Percentiles rank a stretch among this genome's conserved stretches.
These are phyloP conservation scores for Caranx melampygus DNA, from an alignment of 2,113 vertebrate genomes.

Conservation along the genomic window DNA sequence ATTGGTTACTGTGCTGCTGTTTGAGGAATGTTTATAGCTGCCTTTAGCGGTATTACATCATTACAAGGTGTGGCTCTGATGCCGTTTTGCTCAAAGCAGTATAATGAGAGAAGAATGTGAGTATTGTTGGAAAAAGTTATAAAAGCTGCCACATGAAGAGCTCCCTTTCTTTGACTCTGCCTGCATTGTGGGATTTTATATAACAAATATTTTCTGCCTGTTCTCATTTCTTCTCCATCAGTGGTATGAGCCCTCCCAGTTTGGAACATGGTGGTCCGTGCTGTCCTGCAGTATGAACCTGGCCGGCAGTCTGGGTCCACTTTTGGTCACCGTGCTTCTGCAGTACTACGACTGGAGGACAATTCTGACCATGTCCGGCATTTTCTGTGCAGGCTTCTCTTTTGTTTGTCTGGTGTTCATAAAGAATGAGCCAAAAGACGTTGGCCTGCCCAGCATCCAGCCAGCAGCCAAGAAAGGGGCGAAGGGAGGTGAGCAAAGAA, in stretches of 20 bases:
- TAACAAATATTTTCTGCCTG: background rate
- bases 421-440: slow-evolving; percentile 93
- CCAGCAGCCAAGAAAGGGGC: slow-evolving; percentile 86
- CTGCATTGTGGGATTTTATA: background rate
- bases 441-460: slow-evolving; percentile 91
- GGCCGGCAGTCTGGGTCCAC: slow-evolving; percentile 93
- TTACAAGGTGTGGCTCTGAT: background rate
- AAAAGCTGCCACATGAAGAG: background rate
- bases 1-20: slow-evolving; percentile 2
- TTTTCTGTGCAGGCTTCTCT: slow-evolving; percentile 87
- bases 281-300: slow-evolving; percentile 98
- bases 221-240: slow-evolving; percentile 59
- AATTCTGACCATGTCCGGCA: slow-evolving; percentile 89
- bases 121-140: background rate
- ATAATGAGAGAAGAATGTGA: background rate
- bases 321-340: slow-evolving; percentile 89
- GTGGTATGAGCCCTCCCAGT: slow-evolving; percentile 99
- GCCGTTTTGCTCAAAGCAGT: background rate
- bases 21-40: slow-evolving; percentile 9
- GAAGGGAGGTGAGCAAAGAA: slow-evolving; percentile 73
- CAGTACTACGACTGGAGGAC: slow-evolving; percentile 93
- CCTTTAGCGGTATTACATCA: slow-evolving; percentile 28
- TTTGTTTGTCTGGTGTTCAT: slow-evolving; percentile 89
- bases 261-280: slow-evolving; percentile 98
- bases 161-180: background rate